Evolutionary conservation across 2,797 vertebrate genomes (phyloP).

Genomic region (Ctenopoma multispine): DNA sequence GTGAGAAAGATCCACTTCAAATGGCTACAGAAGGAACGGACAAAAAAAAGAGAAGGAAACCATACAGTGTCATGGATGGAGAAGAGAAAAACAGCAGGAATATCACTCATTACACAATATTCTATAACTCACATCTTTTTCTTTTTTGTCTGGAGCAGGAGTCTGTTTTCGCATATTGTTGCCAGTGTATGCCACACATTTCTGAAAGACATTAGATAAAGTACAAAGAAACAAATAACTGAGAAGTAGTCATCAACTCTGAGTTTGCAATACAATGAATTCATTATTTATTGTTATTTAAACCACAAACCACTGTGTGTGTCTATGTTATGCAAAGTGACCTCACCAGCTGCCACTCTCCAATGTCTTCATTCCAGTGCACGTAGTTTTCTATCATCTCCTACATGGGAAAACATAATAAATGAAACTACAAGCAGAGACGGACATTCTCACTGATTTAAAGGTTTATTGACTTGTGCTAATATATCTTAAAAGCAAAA

Average conservation of each 20-base stretch:
- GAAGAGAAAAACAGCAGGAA: not conserved
- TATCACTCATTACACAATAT: not conserved
- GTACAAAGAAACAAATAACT: not conserved
- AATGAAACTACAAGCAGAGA: not conserved
- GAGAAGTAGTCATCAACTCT: not conserved
- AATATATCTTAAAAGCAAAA: not conserved
- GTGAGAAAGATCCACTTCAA: slow-evolving; percentile 97
- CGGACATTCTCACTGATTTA: not conserved
- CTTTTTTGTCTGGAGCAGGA: slow-evolving; percentile 95
- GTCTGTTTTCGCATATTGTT: slow-evolving; percentile 99
- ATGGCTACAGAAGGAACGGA: slow-evolving; percentile 84
- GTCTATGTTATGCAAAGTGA: not conserved
- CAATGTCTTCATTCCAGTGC: slow-evolving; percentile 99
- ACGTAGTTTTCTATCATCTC: slow-evolving; percentile 99
- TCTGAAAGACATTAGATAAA: slow-evolving; percentile 80
- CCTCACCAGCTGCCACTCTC: slow-evolving; percentile 98
- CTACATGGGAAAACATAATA: slow-evolving; percentile 75
- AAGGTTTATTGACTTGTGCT: not conserved
- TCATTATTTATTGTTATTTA: not conserved
- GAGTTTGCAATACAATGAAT: too few species aligned
- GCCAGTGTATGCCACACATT: slow-evolving; percentile 99
- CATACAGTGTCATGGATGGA: not conserved
- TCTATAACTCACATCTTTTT: slow-evolving; percentile 94
- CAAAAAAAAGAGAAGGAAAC: slow-evolving; percentile 15
- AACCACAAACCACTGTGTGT: not conserved